These are phyloP conservation scores for Thera britannica DNA, from an alignment of 2,888 invertebrate species.

Conservation along the genomic window DNA sequence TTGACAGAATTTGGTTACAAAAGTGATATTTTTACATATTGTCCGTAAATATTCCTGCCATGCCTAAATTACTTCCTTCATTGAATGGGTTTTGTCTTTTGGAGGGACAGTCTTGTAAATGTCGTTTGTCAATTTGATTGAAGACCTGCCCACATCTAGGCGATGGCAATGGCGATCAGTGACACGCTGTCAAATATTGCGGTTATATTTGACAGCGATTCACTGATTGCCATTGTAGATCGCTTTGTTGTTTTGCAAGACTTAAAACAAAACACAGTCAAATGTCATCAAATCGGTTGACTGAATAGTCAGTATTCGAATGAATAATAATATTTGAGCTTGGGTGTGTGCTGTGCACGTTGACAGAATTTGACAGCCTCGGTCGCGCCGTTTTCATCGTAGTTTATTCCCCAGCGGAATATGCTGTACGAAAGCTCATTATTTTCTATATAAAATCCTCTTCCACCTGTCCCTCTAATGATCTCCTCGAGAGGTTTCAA, in stretches of 20 bases:
- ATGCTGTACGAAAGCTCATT: slow-evolving; percentile 27
- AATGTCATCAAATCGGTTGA: background rate
- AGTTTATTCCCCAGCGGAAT: slow-evolving; percentile 7
- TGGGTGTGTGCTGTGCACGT: background rate
- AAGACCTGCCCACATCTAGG: too few relatives aligned
- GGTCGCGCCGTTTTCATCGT: background rate
- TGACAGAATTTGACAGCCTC: background rate
- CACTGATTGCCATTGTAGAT: too few relatives aligned
- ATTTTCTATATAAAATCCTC: slow-evolving; percentile 36
- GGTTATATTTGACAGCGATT: too few relatives aligned
- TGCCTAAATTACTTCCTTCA: too few relatives aligned
- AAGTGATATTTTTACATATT: too few relatives aligned
- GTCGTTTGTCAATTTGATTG: too few relatives aligned
- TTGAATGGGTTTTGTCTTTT: too few relatives aligned
- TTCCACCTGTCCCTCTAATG: slow-evolving; percentile 64
- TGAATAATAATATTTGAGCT: background rate
- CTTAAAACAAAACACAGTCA: slow-evolving; percentile 3
- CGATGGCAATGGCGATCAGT: too few relatives aligned
- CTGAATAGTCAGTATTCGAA: background rate
- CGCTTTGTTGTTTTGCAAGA: too few relatives aligned
- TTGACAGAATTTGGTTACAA: background rate
- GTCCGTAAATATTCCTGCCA: too few relatives aligned
- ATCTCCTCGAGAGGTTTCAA: slow-evolving; percentile 77
- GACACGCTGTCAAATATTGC: too few relatives aligned
- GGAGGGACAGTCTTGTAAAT: too few relatives aligned